These are phyloP conservation scores for Parnassius orleans DNA, from an alignment of 2,888 invertebrate genomes.

Conservation along the genomic window DNA sequence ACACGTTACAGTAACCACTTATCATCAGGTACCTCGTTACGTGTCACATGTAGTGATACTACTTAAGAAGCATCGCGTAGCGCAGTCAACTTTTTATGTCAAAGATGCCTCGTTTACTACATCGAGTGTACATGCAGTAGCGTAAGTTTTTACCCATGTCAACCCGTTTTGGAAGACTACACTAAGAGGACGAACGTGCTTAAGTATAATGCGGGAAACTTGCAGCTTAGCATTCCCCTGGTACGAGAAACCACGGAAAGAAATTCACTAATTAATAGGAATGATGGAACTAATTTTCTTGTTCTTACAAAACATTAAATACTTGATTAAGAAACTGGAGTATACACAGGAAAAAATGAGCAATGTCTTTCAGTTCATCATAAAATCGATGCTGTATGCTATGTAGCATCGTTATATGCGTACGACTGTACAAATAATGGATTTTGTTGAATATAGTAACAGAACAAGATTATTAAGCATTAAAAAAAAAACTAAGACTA, in stretches of 20 bases:
- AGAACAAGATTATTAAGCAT: no score
- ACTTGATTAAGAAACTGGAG: neutral
- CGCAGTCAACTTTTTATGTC: neutral
- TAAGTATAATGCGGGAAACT: constrained; percentile 13
- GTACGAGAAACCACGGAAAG: neutral
- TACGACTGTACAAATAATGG: neutral
- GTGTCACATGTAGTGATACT: no score
- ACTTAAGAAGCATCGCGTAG: no score
- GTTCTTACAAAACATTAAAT: neutral
- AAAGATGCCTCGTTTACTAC: neutral
- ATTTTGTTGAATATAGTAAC: no score
- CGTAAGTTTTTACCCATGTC: constrained; percentile 7
- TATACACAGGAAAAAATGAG: neutral
- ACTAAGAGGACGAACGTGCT: constrained; percentile 16
- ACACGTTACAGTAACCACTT: no score
- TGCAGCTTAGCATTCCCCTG: constrained; percentile 6
- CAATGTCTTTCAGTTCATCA: neutral
- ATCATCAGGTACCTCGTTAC: no score
- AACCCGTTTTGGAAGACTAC: constrained; percentile 8
- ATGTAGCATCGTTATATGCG: neutral
- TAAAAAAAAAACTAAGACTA: no score
- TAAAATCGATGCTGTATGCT: neutral
- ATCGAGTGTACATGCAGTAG: neutral
- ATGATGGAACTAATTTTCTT: neutral
- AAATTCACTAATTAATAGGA: constrained; percentile 7